Conservation (phyloP, 2,113 vertebrate genomes). For the Amphiprion ocellaris region DNA sequence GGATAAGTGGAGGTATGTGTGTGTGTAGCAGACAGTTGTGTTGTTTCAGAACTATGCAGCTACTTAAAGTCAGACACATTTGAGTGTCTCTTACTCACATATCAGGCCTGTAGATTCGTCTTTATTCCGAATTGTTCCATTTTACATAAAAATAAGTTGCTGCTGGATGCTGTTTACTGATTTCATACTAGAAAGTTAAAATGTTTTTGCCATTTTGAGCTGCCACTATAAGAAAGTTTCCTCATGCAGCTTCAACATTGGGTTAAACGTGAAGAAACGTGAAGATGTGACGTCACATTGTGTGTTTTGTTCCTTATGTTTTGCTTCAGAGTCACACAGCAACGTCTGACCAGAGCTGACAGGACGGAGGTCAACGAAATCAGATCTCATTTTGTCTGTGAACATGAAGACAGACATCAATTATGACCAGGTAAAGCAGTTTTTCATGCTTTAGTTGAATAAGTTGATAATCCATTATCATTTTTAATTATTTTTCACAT, state of each 20-base stretch:
- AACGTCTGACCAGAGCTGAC: slow-evolving; percentile 1
- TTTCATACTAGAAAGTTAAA: too few relatives aligned
- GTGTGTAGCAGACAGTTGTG: neutral
- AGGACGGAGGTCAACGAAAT: neutral
- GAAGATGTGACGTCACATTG: neutral
- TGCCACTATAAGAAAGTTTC: neutral
- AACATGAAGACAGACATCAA: slow-evolving; percentile 69
- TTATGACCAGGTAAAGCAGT: slow-evolving; percentile 74
- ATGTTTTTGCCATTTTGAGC: too few relatives aligned
- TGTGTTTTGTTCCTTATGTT: slow-evolving; percentile 21
- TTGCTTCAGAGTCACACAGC: slow-evolving; percentile 26
- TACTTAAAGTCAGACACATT: neutral
- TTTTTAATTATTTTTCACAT: neutral
- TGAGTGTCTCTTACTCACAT: neutral
- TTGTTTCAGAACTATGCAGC: neutral
- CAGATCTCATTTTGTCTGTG: neutral
- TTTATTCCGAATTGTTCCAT: neutral
- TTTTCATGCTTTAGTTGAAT: neutral
- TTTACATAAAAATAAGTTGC: neutral
- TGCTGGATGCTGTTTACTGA: too few relatives aligned
- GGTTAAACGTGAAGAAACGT: neutral
- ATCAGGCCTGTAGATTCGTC: neutral
- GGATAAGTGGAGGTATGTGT: slow-evolving; percentile 8
- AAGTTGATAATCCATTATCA: neutral
- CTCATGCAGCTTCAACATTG: neutral